Percentiles rank a stretch among this genome's conserved stretches.
These are phyloP conservation scores for Callyntrura guangdongensis DNA, from an alignment of 2,888 invertebrate species.

Conservation along the genomic window DNA sequence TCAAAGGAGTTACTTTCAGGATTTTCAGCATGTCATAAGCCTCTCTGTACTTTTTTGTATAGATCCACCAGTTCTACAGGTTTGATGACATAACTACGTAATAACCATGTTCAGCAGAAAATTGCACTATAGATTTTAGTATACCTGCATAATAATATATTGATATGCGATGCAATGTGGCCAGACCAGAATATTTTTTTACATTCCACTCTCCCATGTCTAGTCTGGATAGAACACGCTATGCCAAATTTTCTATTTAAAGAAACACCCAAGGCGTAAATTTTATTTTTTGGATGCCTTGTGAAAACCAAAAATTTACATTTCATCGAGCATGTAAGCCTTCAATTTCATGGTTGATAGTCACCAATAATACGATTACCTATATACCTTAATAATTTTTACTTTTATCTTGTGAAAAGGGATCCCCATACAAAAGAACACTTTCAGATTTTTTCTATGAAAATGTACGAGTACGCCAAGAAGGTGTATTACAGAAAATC, in stretches of 20 bases:
- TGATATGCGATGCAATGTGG: not conserved
- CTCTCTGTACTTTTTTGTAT: not conserved
- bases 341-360: conserved; percentile 69
- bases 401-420: conserved; percentile 37
- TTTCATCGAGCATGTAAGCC: conserved; percentile 62
- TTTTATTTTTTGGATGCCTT: conserved; percentile 32
- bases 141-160: not conserved
- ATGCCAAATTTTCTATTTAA: not conserved
- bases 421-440: conserved; percentile 20
- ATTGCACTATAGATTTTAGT: too few species aligned
- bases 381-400: conserved; percentile 43
- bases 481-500: conserved; percentile 19
- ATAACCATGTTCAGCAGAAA: too few species aligned
- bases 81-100: too few species aligned
- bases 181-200: not conserved
- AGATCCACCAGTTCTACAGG: not conserved
- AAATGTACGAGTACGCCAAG: not conserved
- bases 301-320: conserved; percentile 57
- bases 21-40: not conserved
- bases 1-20: not conserved
- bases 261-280: conserved; percentile 48
- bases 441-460: conserved; percentile 48
- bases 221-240: not conserved
- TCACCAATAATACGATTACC: conserved; percentile 58
- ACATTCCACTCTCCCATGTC: conserved; percentile 2